Conservation (phyloP, 2,888 invertebrate genomes). For the Eulithis testata region DNA sequence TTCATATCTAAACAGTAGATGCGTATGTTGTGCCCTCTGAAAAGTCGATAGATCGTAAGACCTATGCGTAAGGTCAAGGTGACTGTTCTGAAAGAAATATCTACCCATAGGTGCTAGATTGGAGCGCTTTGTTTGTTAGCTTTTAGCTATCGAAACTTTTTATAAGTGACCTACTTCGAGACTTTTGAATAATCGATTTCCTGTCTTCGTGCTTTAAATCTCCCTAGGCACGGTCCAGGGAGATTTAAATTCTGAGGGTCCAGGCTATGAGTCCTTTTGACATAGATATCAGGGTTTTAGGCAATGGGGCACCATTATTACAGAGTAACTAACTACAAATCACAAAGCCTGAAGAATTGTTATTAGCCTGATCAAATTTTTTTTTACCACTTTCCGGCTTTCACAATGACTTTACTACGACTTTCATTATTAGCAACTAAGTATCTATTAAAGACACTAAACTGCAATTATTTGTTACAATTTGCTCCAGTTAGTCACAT, state of each 20-base stretch:
- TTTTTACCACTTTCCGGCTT: neutral
- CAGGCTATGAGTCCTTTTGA: too few relatives aligned
- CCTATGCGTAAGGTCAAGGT: slow-evolving; percentile 30
- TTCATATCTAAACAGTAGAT: too few relatives aligned
- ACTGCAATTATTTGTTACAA: neutral
- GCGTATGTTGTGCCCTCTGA: neutral
- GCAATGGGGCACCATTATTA: too few relatives aligned
- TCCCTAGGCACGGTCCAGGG: too few relatives aligned
- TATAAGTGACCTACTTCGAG: neutral
- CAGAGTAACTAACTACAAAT: too few relatives aligned
- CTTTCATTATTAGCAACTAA: neutral
- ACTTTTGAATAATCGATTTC: neutral
- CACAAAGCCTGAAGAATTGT: too few relatives aligned
- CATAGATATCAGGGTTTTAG: too few relatives aligned
- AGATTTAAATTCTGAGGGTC: too few relatives aligned
- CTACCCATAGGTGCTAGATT: neutral
- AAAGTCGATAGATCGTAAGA: slow-evolving; percentile 38
- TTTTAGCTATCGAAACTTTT: neutral
- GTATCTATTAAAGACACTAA: neutral
- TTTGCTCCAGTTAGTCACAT: neutral
- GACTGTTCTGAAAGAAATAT: slow-evolving; percentile 16
- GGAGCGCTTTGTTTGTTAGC: neutral
- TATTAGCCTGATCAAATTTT: too few relatives aligned
- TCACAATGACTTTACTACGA: neutral
- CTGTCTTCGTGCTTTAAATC: neutral